Base-by-base conservation (phyloP, 2,797 vertebrate species). In the Acipenser ruthenus region DNA sequence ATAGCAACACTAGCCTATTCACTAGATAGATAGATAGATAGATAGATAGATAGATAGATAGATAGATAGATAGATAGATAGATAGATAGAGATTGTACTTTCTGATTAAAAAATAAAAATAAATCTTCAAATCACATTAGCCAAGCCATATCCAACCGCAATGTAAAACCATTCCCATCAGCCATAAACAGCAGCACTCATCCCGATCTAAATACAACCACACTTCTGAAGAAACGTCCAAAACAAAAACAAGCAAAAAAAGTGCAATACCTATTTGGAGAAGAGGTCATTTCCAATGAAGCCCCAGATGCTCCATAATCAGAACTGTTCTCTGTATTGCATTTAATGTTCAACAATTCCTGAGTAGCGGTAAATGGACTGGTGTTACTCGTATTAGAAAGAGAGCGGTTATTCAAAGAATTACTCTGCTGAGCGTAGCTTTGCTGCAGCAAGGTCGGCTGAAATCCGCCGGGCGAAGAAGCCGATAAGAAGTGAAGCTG, bases 401-500 rank as follows among this genome's bases (percentile, higher is more conserved):
- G 49, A 10, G 62, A 50, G 37, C 67, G 64, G 18, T 69, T 69
- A 8, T 70, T 72, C 11, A 72, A 51, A 15, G 77, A 72, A 60
- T 73, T 76, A 70, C 69, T 78, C 61, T 77, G 73, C 52, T 73
- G 80, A 71, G 75, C 71, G 75, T 65, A 71, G 58, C 71, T 71
- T 7, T 73, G 76, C 65, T 65, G 71, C 56, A 73, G 67, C 61
- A 74, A 70, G 4, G 74, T 72, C 53, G 74, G 73, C 69, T 77
- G 80, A 12, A 79, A 70, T 18, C 79, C 74, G 50, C 77, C 76
- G 23, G 80, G 76, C 67, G 77, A 83, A 69, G 75, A 84, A 62
- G 79, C 75, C 67, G 85, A 74, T 68, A 78, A 71, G 75, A 84
- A 86, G 74, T 77, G 75, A 68, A 80, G 74, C 74, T 78, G 75